phyloP scores from a whole-genome alignment of 2,888 invertebrate genomes.

The Crocallis elinguaria region DNA sequence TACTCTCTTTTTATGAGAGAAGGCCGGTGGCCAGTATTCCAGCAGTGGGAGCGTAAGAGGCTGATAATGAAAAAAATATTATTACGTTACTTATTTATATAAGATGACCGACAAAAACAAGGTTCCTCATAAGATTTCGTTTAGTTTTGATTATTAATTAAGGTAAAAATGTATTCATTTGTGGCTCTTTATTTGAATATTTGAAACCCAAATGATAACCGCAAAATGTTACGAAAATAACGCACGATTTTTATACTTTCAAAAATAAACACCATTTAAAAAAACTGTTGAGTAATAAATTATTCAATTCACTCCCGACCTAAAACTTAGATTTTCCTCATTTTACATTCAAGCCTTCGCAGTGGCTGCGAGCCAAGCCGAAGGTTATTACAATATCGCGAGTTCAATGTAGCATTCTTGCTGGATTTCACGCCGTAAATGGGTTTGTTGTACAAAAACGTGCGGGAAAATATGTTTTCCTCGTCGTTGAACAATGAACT shows the following conservation, averaged over 20 bases:
- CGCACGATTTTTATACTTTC: background rate
- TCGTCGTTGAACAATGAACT: conserved; percentile 12
- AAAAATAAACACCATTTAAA: background rate
- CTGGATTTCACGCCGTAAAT: conserved; percentile 24
- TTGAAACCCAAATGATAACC: no score
- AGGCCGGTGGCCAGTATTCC: no score
- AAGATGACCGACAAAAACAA: no score
- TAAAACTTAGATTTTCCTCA: conserved; percentile 35
- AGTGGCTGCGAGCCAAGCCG: conserved; percentile 53
- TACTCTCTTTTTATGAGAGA: no score
- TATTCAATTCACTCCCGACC: background rate
- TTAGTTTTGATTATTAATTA: no score
- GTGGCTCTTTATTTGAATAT: no score
- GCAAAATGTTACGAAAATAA: no score
- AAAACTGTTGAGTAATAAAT: background rate
- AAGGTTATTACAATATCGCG: conserved; percentile 48
- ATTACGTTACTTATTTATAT: no score
- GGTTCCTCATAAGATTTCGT: no score
- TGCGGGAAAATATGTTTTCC: conserved; percentile 18
- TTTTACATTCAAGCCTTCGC: conserved; percentile 62
- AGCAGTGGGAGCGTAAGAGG: no score
- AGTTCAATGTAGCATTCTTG: conserved; percentile 28
- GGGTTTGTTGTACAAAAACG: conserved; percentile 26
- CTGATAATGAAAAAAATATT: no score
- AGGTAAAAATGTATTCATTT: no score